Evolutionary conservation across 2,888 invertebrate genomes (phyloP), one percentile per base, ranked within the genome.

Genomic region (Leucania comma): DNA sequence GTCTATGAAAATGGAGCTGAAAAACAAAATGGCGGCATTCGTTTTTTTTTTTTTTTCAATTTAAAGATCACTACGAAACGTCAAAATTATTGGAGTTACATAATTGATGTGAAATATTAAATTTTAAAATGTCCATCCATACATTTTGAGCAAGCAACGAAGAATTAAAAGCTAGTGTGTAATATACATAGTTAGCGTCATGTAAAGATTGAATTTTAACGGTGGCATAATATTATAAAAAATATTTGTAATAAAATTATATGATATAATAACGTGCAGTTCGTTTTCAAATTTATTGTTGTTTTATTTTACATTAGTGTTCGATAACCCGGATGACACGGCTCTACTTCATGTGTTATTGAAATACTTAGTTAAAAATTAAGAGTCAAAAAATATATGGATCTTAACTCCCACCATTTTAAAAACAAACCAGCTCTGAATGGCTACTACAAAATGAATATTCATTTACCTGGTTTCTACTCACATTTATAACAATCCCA

Each of bases 221-320:
- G 75, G 78, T 75, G 77, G 70, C 74, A 82, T 78, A 75, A 81
- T 83, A 83, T 72, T 54, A 32, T 71, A 75, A 73, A 77, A n/a
- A n/a, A n/a, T n/a, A 75, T 80, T 84, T 85, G 78, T 86, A 86
- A 80, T 75, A 67, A 81, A 80, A 63, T 42, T 62, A 67, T 75
- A 64, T 74, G 68, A 75, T 50, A 75, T 79, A 82, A 78, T 80
- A 86, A 83, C 85, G 32, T 68, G 82, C 73, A 75, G 67, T 82
- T 80, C 76, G 75, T 86, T 83, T 82, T 80, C 68, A 72, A 29
- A 14, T 53, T 63, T 35, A n/a, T 65, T 68, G 17, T 63, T 56
- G 42, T 42, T 42, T 42, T 42, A 42, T 42, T 42, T 42, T 17
- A 42, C 5, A 5, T 1, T 4, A 38, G n/a, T n/a, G n/a, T n/a